phyloP scores from a whole-genome alignment of 2,888 invertebrate species.

The Drosophila stalkeri region DNA sequence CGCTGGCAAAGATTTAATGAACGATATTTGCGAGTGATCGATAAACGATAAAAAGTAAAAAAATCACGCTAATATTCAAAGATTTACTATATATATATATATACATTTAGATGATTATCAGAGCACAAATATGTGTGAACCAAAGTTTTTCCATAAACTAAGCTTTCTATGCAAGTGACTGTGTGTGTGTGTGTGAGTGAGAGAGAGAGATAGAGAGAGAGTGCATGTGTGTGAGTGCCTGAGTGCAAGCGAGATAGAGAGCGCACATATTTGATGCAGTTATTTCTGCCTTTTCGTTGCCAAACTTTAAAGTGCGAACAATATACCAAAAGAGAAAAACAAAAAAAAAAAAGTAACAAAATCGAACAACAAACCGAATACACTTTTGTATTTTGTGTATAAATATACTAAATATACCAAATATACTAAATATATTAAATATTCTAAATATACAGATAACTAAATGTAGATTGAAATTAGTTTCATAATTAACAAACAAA shows the following conservation, averaged over 20 bases:
- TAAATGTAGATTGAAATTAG: slow-evolving; percentile 13
- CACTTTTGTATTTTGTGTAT: slow-evolving; percentile 13
- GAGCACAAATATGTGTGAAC: slow-evolving; percentile 2
- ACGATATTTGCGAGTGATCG: background rate
- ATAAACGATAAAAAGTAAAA: background rate
- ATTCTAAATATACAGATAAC: slow-evolving; percentile 7
- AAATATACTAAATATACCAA: slow-evolving; percentile 9
- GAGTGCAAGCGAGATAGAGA: slow-evolving; percentile 2
- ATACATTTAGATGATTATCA: slow-evolving; percentile 7
- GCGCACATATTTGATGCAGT: slow-evolving; percentile 28
- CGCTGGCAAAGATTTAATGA: background rate
- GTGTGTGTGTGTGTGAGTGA: background rate
- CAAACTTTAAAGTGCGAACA: slow-evolving; percentile 51
- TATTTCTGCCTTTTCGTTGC: slow-evolving; percentile 54
- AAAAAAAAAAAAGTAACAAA: background rate
- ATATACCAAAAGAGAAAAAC: slow-evolving; percentile 2
- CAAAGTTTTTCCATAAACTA: slow-evolving; percentile 3
- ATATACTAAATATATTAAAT: slow-evolving; percentile 8
- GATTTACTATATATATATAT: background rate
- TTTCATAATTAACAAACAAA: slow-evolving; percentile 5
- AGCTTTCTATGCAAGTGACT: slow-evolving; percentile 2
- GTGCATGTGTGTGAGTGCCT: slow-evolving; percentile 1
- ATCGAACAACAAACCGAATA: background rate
- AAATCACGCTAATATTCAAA: background rate
- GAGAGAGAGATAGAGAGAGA: slow-evolving; percentile 1